A percentile compares a stretch with the other conserved stretches of the same genome.
These are phyloP conservation scores for Alosa alosa DNA, from an alignment of 2,113 vertebrate species.

Conservation along the genomic window DNA sequence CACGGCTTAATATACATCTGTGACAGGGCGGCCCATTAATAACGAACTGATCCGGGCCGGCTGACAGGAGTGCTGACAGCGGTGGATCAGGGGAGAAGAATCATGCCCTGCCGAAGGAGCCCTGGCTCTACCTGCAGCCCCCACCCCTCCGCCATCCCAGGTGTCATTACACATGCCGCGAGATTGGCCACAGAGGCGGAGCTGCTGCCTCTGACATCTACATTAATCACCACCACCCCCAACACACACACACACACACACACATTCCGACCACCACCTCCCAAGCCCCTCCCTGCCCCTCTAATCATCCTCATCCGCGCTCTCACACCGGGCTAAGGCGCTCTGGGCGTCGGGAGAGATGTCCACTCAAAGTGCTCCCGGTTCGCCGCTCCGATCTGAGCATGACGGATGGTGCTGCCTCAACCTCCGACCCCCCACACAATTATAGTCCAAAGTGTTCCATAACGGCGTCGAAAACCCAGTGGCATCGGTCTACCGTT, in stretches of 20 bases:
- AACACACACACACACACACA: not conserved
- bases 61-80: slow-evolving; percentile 83
- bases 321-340: slow-evolving; percentile 60
- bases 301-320: slow-evolving; percentile 67
- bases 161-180: slow-evolving; percentile 74
- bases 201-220: slow-evolving; percentile 67
- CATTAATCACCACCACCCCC: slow-evolving; percentile 71
- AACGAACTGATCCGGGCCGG: slow-evolving; percentile 75
- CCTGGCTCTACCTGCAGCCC: slow-evolving; percentile 63
- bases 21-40: slow-evolving; percentile 83
- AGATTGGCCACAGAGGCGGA: slow-evolving; percentile 56
- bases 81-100: slow-evolving; percentile 76
- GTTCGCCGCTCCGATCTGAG: slow-evolving; percentile 68
- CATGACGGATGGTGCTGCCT: slow-evolving; percentile 69
- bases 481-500: slow-evolving; percentile 23
- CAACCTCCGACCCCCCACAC: slow-evolving; percentile 71
- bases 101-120: slow-evolving; percentile 70
- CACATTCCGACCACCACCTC: not conserved
- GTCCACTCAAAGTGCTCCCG: slow-evolving; percentile 71
- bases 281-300: slow-evolving; percentile 55
- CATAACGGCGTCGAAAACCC: slow-evolving; percentile 31
- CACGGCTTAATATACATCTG: slow-evolving; percentile 83
- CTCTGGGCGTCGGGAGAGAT: slow-evolving; percentile 66
- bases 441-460: slow-evolving; percentile 69
- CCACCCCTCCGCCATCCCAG: slow-evolving; percentile 58